Base-by-base conservation (phyloP, 1,140 invertebrate species). In the Chironomus striatipennis region DNA sequence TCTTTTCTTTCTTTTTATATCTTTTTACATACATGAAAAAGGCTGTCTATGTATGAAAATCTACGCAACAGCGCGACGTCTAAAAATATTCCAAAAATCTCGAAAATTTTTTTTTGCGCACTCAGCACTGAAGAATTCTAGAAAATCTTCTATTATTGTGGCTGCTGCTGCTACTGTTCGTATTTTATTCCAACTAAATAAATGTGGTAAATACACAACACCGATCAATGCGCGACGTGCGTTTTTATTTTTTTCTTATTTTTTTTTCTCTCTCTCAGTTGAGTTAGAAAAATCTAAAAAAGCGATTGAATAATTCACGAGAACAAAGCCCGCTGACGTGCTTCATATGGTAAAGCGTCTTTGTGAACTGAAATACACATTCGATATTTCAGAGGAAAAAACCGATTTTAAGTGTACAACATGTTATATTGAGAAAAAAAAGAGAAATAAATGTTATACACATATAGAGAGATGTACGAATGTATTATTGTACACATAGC, bases 311-410 rank as follows among this genome's bases (percentile, higher is more conserved):
- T 70, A 70, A 70, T 70, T 17, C 17, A 18, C 17, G 65, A 70
- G 65, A 70, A 70, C 65, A 70, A 70, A 70, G 65, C 65, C 43
- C 65, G 65, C 18, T 20, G 65, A 70, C 65, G 65, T 70, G 65
- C 65, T 70, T 70, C 65, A 18, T 70, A 20, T 70, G 17, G 65
- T 70, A 70, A 70, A 70, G 65, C 65, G 65, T 70, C 65, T 70
- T 70, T 70, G 65, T 70, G 65, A 70, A 70, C 65, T 70, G 65
- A 70, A 21, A 70, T n/a, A 57, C 47, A 57, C 47, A 57, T 57
- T 57, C 65, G 17, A 70, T 21, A 18, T 17, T 20, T 70, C 65
- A 21, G 9, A 20, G n/a, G 65, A 70, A 70, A n/a, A n/a, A 18
- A 8, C 17, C 17, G 20, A 57, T 57, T 57, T 70, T 70, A 18